These are phyloP conservation scores for Procambarus clarkii DNA, from an alignment of 1,140 invertebrate genomes.

Conservation along the genomic window DNA sequence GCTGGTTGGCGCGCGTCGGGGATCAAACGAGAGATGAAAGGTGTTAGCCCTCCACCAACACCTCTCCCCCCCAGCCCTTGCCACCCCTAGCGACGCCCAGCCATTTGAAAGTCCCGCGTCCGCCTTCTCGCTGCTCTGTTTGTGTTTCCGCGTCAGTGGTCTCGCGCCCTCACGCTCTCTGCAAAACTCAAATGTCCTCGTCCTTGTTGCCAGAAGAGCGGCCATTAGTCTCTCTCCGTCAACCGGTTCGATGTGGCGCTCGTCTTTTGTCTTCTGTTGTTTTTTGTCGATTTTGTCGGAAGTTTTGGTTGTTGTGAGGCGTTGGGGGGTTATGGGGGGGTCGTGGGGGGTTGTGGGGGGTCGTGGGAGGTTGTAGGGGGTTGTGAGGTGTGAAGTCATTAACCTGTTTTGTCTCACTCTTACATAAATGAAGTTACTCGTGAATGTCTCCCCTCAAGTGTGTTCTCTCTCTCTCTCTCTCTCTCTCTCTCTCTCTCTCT, in stretches of 20 bases:
- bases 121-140: constrained; percentile 14
- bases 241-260: too few relatives aligned
- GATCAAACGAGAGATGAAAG: constrained; percentile 53
- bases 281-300: too few relatives aligned
- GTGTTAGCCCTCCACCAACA: constrained; percentile 24
- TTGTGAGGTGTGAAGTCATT: too few relatives aligned
- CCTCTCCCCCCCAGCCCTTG: background rate
- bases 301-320: too few relatives aligned
- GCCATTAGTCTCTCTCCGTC: background rate
- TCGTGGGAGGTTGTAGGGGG: too few relatives aligned
- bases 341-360: too few relatives aligned
- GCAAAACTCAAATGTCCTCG: constrained; percentile 14
- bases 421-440: too few relatives aligned
- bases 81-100: constrained; percentile 2
- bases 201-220: background rate
- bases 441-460: too few relatives aligned
- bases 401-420: too few relatives aligned
- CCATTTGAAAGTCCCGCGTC: constrained; percentile 3
- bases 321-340: too few relatives aligned
- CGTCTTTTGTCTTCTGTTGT: too few relatives aligned
- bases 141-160: constrained; percentile 24
- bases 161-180: constrained; percentile 3
- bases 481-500: background rate
- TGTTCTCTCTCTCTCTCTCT: too few relatives aligned
- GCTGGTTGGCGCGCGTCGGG: constrained; percentile 1